Conservation (phyloP, 2,113 vertebrate genomes). For the Progne subis region DNA sequence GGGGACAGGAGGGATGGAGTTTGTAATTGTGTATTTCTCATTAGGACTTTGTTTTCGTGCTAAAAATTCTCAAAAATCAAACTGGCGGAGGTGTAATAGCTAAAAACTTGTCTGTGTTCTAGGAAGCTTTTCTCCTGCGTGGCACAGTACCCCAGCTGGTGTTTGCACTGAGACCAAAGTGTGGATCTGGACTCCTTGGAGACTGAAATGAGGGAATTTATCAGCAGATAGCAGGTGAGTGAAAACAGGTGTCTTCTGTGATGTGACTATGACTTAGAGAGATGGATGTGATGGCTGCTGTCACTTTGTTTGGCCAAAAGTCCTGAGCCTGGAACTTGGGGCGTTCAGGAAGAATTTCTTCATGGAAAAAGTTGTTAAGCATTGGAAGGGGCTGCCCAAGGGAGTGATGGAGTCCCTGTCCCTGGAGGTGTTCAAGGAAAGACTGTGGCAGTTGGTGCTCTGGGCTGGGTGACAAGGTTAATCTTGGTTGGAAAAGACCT, state of each 20-base stretch:
- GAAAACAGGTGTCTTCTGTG: background rate
- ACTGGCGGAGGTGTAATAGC: background rate
- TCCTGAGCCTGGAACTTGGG: rapidly evolving
- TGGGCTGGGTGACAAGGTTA: background rate
- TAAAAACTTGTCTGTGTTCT: background rate
- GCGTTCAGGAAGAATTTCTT: background rate
- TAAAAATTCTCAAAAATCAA: background rate
- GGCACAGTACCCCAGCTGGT: background rate
- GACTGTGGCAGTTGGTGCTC: background rate
- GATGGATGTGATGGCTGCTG: background rate
- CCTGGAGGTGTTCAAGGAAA: background rate
- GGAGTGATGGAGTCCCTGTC: background rate
- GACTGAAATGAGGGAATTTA: background rate
- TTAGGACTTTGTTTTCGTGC: background rate
- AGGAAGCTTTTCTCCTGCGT: background rate
- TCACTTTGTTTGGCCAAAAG: background rate
- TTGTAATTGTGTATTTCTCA: background rate
- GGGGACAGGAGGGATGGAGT: too few relatives aligned
- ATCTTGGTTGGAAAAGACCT: background rate
- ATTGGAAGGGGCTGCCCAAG: background rate
- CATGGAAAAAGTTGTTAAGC: background rate
- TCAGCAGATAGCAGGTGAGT: background rate
- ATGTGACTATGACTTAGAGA: background rate
- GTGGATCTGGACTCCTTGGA: background rate
- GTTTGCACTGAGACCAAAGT: background rate